Conservation (phyloP, 2,797 vertebrate genomes). For the Esox masquinongy region DNA sequence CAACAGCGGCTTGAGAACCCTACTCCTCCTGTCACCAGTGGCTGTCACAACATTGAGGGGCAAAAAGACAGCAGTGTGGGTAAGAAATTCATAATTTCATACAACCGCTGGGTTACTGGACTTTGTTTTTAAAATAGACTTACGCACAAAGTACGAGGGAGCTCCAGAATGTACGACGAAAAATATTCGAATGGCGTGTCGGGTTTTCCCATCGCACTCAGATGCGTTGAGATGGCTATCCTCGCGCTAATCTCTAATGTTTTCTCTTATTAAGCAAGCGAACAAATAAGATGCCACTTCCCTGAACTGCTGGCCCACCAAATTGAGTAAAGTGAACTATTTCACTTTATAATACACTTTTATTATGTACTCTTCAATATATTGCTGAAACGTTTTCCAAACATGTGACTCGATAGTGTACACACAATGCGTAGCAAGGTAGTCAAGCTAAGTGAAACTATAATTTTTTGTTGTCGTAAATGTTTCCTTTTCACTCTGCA, state of each 20-base stretch:
- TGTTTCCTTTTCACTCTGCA: slow-evolving; percentile 38
- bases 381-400: slow-evolving; percentile 11
- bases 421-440: slow-evolving; percentile 30
- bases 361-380: slow-evolving; percentile 10
- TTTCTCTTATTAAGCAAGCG: slow-evolving; percentile 37
- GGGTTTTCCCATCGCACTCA: slow-evolving; percentile 33
- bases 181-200: slow-evolving; percentile 17
- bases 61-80: slow-evolving; percentile 42
- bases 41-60: slow-evolving; percentile 54
- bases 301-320: slow-evolving; percentile 22
- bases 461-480: slow-evolving; percentile 41
- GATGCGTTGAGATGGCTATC: slow-evolving; percentile 49
- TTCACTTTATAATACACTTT: background rate
- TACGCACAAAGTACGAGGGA: slow-evolving; percentile 15
- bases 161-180: slow-evolving; percentile 20
- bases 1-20: slow-evolving; percentile 25
- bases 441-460: slow-evolving; percentile 51
- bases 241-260: slow-evolving; percentile 45
- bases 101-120: slow-evolving; percentile 31
- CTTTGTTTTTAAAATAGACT: slow-evolving; percentile 25
- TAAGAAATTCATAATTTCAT: slow-evolving; percentile 55
- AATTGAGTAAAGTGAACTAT: slow-evolving; percentile 15
- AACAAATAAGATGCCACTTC: slow-evolving; percentile 36
- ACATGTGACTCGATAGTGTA: slow-evolving; percentile 22
- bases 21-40: slow-evolving; percentile 33